These are phyloP conservation scores for Alsophila aescularia DNA, from an alignment of 2,888 invertebrate genomes.

Conservation along the genomic window DNA sequence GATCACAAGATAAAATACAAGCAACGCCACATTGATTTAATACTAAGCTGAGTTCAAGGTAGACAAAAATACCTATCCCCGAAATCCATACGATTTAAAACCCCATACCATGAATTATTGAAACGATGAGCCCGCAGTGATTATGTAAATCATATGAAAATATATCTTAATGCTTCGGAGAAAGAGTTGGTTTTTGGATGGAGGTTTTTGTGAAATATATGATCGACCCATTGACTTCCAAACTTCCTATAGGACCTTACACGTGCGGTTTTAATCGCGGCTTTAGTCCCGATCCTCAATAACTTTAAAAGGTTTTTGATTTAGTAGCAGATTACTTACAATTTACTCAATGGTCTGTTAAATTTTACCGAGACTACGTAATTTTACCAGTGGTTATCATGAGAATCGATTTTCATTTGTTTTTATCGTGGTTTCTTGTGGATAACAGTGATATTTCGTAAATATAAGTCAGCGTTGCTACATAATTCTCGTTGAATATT, in stretches of 20 bases:
- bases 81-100: constrained; percentile 26
- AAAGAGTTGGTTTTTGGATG: constrained; percentile 20
- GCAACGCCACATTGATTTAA: not conserved
- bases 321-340: constrained; percentile 13
- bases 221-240: constrained; percentile 32
- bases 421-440: too few relatives aligned
- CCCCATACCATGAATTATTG: constrained; percentile 36
- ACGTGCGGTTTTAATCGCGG: constrained; percentile 29
- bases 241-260: constrained; percentile 26
- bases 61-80: constrained; percentile 14
- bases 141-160: constrained; percentile 26
- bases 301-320: constrained; percentile 23
- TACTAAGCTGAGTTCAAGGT: not conserved
- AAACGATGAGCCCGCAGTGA: constrained; percentile 23
- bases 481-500: too few relatives aligned
- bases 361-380: not conserved
- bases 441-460: too few relatives aligned
- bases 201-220: constrained; percentile 18
- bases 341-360: constrained; percentile 7
- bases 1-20: not conserved
- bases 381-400: not conserved
- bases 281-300: constrained; percentile 16
- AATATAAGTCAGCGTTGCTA: too few relatives aligned
- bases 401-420: not conserved
- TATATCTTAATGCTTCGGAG: constrained; percentile 11